Conservation (phyloP, 1,140 invertebrate genomes). For the Drosophila azteca region DNA sequence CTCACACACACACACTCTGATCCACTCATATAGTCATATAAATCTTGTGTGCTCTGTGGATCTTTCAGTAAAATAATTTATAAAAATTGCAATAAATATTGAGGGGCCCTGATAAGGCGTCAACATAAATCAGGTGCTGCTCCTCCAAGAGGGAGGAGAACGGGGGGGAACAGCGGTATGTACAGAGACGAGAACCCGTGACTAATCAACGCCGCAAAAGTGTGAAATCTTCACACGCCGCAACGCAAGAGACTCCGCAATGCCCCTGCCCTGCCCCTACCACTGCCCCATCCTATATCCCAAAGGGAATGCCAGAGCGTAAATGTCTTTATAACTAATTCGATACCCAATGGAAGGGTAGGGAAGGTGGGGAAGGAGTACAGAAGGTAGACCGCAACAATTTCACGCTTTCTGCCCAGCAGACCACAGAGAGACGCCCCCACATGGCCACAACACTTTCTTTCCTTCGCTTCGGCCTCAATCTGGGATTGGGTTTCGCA, state of each 20-base stretch:
- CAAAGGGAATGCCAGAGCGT: slow-evolving; percentile 4
- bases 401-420: slow-evolving; percentile 56
- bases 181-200: slow-evolving; percentile 28
- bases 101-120: slow-evolving; percentile 77
- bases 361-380: not conserved
- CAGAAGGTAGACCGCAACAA: slow-evolving; percentile 13
- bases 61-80: slow-evolving; percentile 47
- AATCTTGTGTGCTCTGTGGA: slow-evolving; percentile 38
- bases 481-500: slow-evolving; percentile 21
- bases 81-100: slow-evolving; percentile 82
- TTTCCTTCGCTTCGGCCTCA: slow-evolving; percentile 28
- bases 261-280: not conserved
- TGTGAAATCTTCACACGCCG: slow-evolving; percentile 55
- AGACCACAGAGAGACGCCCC: slow-evolving; percentile 25
- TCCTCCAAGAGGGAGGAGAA: slow-evolving; percentile 27
- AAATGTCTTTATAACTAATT: slow-evolving; percentile 64
- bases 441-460: slow-evolving; percentile 47
- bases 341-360: slow-evolving; percentile 16
- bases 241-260: not conserved
- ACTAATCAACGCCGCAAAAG: slow-evolving; percentile 75
- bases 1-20: slow-evolving; percentile 6
- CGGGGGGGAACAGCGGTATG: too few relatives aligned
- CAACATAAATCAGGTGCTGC: slow-evolving; percentile 70
- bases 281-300: too few relatives aligned
- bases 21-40: slow-evolving; percentile 49